Conservation (phyloP, 2,113 vertebrate species). For the Atlantisia rogersi region DNA sequence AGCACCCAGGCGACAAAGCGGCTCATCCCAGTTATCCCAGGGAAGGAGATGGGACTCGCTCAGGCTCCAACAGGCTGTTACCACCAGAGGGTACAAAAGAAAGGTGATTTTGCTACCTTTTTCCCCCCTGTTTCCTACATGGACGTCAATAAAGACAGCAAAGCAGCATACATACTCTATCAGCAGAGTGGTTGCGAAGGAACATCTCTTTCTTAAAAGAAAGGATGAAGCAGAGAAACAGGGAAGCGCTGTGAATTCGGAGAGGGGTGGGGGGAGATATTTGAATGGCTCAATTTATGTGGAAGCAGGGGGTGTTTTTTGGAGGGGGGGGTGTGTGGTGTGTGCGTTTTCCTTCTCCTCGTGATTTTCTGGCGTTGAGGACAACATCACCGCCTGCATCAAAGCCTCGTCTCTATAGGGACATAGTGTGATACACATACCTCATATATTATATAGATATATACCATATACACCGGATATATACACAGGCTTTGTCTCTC, state of each 20-base stretch:
- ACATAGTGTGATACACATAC: not conserved
- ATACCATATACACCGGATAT: not conserved
- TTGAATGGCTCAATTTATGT: not conserved
- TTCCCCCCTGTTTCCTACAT: not conserved
- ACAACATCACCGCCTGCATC: not conserved
- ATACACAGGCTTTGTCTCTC: not conserved
- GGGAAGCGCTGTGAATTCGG: not conserved
- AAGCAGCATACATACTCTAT: not conserved
- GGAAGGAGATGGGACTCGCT: not conserved
- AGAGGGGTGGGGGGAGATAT: no score
- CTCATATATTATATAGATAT: not conserved
- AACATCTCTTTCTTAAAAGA: not conserved
- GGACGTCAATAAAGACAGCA: not conserved
- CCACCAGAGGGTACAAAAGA: not conserved
- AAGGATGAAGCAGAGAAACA: not conserved
- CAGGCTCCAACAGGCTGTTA: not conserved
- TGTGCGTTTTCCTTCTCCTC: not conserved
- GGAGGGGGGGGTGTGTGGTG: accelerated
- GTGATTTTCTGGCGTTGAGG: not conserved
- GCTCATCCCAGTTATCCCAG: not conserved
- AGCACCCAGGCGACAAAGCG: not conserved
- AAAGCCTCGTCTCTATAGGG: not conserved
- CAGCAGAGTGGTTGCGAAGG: not conserved
- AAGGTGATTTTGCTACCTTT: not conserved
- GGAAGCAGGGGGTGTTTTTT: not conserved